Percentiles rank a stretch among this genome's conserved stretches.
Evolutionary conservation across 1,140 invertebrate species (phyloP).

Genomic region (Cardiocondyla obscurior): DNA sequence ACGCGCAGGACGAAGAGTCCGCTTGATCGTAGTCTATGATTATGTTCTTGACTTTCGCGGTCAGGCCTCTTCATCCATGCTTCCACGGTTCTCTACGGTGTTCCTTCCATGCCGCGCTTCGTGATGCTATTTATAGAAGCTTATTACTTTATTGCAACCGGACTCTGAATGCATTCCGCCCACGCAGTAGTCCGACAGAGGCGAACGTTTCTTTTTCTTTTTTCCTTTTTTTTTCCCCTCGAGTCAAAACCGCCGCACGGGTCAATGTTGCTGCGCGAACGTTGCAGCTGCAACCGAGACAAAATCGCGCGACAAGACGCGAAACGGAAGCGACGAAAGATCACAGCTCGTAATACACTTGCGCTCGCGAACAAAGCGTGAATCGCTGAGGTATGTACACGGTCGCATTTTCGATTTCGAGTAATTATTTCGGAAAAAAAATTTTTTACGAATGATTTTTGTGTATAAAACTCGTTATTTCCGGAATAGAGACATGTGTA

Average conservation of each 20-base stretch:
- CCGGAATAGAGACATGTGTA: neutral
- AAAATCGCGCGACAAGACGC: constrained; percentile 21
- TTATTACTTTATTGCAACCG: constrained; percentile 79
- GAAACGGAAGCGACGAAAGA: constrained; percentile 4
- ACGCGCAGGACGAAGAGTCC: constrained; percentile 42
- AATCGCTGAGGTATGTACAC: neutral
- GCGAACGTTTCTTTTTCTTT: neutral
- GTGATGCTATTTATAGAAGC: constrained; percentile 77
- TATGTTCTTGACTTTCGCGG: constrained; percentile 79
- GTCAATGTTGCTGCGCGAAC: constrained; percentile 7
- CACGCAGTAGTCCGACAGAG: constrained; percentile 60
- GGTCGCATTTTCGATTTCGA: neutral
- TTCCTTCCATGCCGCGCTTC: constrained; percentile 64
- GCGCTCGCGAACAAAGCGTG: no score
- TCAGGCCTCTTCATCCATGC: constrained; percentile 75
- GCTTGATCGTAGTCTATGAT: constrained; percentile 77
- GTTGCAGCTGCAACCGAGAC: constrained; percentile 9
- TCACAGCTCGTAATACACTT: neutral
- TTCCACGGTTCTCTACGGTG: constrained; percentile 65
- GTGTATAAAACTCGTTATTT: neutral
- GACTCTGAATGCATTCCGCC: constrained; percentile 74
- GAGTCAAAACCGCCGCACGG: constrained; percentile 9
- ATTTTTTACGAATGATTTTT: neutral
- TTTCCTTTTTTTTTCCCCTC: neutral
- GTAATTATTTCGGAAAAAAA: neutral